Evolutionary conservation across 1,140 invertebrate species (phyloP).

Genomic region (Nasonia vitripennis): DNA sequence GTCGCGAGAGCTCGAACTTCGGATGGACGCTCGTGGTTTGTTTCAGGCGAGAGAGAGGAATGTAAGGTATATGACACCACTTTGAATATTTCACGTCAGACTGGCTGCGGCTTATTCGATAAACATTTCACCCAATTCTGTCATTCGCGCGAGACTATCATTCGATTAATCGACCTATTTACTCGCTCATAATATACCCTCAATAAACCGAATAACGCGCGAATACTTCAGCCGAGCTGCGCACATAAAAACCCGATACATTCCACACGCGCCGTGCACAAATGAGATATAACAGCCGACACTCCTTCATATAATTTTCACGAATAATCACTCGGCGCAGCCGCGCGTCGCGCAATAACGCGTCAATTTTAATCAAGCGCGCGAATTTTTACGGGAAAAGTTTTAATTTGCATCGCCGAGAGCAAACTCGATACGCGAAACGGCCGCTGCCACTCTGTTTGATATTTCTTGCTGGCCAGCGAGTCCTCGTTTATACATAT

Average conservation of each 20-base stretch:
- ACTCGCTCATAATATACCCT: too few species aligned
- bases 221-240: too few species aligned
- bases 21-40: neutral
- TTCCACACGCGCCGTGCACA: too few species aligned
- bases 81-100: constrained; percentile 33
- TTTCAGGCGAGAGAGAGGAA: neutral
- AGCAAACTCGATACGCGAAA: neutral
- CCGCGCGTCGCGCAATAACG: neutral
- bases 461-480: neutral
- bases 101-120: neutral
- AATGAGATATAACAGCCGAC: too few species aligned
- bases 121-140: neutral
- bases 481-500: neutral
- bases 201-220: too few species aligned
- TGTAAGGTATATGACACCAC: neutral
- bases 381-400: neutral
- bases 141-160: too few species aligned
- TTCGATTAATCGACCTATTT: too few species aligned
- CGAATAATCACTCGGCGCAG: neutral
- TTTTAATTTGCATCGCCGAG: neutral
- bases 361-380: constrained; percentile 10
- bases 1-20: neutral
- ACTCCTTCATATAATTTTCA: too few species aligned
- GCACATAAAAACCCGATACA: too few species aligned
- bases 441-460: neutral